Evolutionary conservation across 2,797 vertebrate genomes (phyloP).

Genomic region (Acipenser transmontanus): DNA sequence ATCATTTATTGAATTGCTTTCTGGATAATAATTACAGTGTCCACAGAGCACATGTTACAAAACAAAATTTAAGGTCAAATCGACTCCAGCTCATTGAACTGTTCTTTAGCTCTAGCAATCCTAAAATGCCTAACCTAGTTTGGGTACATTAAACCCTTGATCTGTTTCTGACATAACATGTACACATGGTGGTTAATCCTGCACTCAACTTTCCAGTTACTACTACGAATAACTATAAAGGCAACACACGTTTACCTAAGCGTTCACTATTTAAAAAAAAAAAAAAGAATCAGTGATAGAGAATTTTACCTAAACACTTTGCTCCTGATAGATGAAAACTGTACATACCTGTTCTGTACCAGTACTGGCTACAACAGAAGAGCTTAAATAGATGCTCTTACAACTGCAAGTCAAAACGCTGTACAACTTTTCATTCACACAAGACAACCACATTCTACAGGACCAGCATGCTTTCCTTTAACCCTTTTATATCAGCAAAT

Average conservation of each 20-base stretch:
- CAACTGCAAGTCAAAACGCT: slow-evolving; percentile 50
- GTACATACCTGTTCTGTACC: slow-evolving; percentile 56
- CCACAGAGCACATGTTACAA: slow-evolving; percentile 46
- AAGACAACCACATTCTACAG: slow-evolving; percentile 45
- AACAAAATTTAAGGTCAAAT: slow-evolving; percentile 24
- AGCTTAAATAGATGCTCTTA: slow-evolving; percentile 41
- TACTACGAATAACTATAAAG: slow-evolving; percentile 56
- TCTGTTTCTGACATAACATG: neutral
- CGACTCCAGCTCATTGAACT: neutral
- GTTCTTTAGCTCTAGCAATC: neutral
- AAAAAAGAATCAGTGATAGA: slow-evolving; percentile 46
- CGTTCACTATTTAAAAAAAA: slow-evolving; percentile 54
- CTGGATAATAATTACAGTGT: slow-evolving; percentile 51
- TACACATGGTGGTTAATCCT: slow-evolving; percentile 23
- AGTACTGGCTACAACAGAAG: slow-evolving; percentile 41
- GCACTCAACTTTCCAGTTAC: slow-evolving; percentile 44
- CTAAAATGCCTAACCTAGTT: slow-evolving; percentile 4
- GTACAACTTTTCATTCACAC: slow-evolving; percentile 54
- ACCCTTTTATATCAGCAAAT: slow-evolving; percentile 41
- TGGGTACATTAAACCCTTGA: slow-evolving; percentile 1
- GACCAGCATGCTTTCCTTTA: slow-evolving; percentile 43
- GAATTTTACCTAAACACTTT: slow-evolving; percentile 37
- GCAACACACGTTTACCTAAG: slow-evolving; percentile 59
- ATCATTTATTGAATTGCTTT: slow-evolving; percentile 75
- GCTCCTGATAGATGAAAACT: slow-evolving; percentile 45